Percentiles rank a stretch among this genome's conserved stretches.
phyloP scores from a whole-genome alignment of 2,797 vertebrate genomes.

The Poecilia picta region DNA sequence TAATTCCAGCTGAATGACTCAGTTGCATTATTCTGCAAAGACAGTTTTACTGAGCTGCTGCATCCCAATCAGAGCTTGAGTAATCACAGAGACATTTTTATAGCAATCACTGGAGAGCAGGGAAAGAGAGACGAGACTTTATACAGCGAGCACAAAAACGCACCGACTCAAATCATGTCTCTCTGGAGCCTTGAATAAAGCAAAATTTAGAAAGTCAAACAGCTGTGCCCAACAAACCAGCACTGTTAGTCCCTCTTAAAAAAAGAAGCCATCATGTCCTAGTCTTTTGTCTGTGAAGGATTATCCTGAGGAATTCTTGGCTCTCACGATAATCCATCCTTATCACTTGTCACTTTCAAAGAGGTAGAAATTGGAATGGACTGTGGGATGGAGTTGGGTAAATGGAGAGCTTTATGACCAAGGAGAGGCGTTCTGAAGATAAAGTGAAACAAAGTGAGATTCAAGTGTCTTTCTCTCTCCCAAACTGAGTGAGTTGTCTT shows the following conservation, averaged over 20 bases:
- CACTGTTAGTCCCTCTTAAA: slow-evolving; percentile 29
- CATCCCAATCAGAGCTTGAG: slow-evolving; percentile 76
- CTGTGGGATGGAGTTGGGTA: slow-evolving; percentile 63
- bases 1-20: slow-evolving; percentile 54
- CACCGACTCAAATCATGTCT: slow-evolving; percentile 73
- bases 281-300: slow-evolving; percentile 79
- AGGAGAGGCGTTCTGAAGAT: slow-evolving; percentile 55
- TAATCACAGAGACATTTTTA: slow-evolving; percentile 76
- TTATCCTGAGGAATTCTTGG: slow-evolving; percentile 71
- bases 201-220: slow-evolving; percentile 74
- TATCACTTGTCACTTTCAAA: slow-evolving; percentile 79
- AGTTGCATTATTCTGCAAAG: slow-evolving; percentile 67
- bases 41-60: slow-evolving; percentile 52
- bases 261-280: slow-evolving; percentile 60
- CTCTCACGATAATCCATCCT: slow-evolving; percentile 76
- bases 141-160: slow-evolving; percentile 46
- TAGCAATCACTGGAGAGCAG: slow-evolving; percentile 71
- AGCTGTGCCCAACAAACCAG: slow-evolving; percentile 50
- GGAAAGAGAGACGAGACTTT: slow-evolving; percentile 40
- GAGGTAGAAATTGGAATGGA: slow-evolving; percentile 76
- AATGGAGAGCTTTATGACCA: slow-evolving; percentile 72
- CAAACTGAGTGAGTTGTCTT: slow-evolving; percentile 51
- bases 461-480: slow-evolving; percentile 59
- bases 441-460: slow-evolving; percentile 72
- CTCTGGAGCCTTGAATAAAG: slow-evolving; percentile 80